These are phyloP conservation scores for Phoenoteleia sp. DNA, from an alignment of 2,888 invertebrate species.

Conservation along the genomic window DNA sequence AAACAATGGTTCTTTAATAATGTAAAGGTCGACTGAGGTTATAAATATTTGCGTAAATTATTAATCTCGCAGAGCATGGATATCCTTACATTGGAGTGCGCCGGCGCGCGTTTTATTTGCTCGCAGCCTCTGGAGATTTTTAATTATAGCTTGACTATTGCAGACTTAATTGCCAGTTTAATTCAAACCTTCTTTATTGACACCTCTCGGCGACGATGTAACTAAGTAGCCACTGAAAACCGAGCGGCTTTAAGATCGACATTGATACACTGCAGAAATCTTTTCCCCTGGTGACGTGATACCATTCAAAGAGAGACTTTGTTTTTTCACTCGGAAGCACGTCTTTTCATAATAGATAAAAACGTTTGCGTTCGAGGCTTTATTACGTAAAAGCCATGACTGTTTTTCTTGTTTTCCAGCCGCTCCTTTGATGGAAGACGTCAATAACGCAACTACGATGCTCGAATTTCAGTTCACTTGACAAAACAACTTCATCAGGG, in stretches of 20 bases:
- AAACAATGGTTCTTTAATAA: no score
- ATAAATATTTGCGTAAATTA: slow-evolving; percentile 4
- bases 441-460: no score
- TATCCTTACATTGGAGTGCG: slow-evolving; percentile 5
- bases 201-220: slow-evolving; percentile 11
- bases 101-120: slow-evolving; percentile 28
- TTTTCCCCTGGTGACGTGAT: not conserved
- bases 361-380: no score
- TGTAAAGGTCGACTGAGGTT: no score
- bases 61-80: not conserved
- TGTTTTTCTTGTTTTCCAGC: no score
- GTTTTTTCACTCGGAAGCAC: no score
- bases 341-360: no score
- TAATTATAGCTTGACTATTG: slow-evolving; percentile 50
- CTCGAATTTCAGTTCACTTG: no score
- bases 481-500: no score
- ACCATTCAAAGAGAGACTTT: no score
- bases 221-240: slow-evolving; percentile 16
- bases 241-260: not conserved
- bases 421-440: no score
- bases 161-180: slow-evolving; percentile 50
- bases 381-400: no score
- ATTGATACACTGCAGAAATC: slow-evolving; percentile 8
- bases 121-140: slow-evolving; percentile 33
- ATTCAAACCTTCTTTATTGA: slow-evolving; percentile 42